Base-by-base conservation (phyloP, 1,140 invertebrate species). In the Heterodera carotae region DNA sequence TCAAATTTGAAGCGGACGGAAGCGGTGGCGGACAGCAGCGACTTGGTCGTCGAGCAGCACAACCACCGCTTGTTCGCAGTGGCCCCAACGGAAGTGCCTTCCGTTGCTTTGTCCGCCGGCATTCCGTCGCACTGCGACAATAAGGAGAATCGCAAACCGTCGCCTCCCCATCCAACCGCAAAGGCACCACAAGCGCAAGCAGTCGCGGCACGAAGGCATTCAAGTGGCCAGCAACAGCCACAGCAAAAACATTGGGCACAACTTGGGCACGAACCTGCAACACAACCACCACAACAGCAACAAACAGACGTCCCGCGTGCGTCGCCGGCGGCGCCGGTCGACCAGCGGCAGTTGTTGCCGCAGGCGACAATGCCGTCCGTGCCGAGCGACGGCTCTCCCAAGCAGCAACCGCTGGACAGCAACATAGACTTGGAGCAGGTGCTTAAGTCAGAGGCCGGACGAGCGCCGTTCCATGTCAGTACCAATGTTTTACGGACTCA, bases 361-460 rank as follows among this genome's bases (percentile, higher is more conserved):
- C 53, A 43, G 33, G 72, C 64, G 48, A 22, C 53, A 34, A 74
- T 74, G 72, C 72, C 72, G 2, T 12, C 72, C 64, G 72, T 12
- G 31, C 39, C 39, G 39, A 43, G 70, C 70, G 70, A 33, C 48
- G 59, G 64, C 64, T 74, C 72, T 53, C 72, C 72, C 53, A 33
- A 74, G 27, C 72, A 74, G 5, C 48, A 56, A 36, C 72, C 33
- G 48, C 29, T 10, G 29, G 62, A 66, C 62, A 66, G 33, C 25
- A 34, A 34, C 64, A 36, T 74, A 33, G 82, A 82, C 66, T 56
- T 82, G 66, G 81, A 82, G 75, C 75, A 82, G 56, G 72, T 82
- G 22, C 64, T 82, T 8, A 85, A 85, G 81, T 84, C 82, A 8
- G 81, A 82, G 64, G 64, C 82, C n/a, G 81, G 76, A n/a, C 69